These are phyloP conservation scores for Zapornia atra DNA, from an alignment of 2,113 vertebrate species.

Conservation along the genomic window DNA sequence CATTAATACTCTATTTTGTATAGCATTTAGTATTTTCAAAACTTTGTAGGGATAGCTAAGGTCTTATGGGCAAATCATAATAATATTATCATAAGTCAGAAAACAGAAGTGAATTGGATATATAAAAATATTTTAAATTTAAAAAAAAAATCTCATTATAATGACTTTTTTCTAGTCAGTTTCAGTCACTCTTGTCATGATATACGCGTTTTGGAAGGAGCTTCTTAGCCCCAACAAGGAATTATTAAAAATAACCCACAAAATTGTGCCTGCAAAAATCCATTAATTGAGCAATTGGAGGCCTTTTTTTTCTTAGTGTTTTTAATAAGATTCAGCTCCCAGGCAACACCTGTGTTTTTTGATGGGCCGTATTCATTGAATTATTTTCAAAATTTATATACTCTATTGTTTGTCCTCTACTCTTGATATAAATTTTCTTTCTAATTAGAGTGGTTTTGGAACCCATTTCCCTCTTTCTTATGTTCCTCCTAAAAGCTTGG, in stretches of 20 bases:
- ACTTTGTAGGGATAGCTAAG: neutral
- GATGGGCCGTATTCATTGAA: neutral
- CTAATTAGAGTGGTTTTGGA: neutral
- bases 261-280: neutral
- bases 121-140: neutral
- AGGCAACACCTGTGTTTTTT: neutral
- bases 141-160: neutral
- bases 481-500: neutral
- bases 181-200: neutral
- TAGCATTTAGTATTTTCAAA: neutral
- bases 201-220: neutral
- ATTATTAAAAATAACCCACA: neutral
- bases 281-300: neutral
- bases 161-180: neutral
- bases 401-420: neutral
- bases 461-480: neutral
- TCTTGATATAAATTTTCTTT: neutral
- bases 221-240: neutral
- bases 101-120: neutral
- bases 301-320: neutral
- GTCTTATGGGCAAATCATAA: neutral
- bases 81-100: neutral
- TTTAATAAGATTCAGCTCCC: neutral
- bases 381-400: neutral
- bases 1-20: neutral